phyloP scores from a whole-genome alignment of 2,888 invertebrate genomes.

The Lamellibrachia satsuma region DNA sequence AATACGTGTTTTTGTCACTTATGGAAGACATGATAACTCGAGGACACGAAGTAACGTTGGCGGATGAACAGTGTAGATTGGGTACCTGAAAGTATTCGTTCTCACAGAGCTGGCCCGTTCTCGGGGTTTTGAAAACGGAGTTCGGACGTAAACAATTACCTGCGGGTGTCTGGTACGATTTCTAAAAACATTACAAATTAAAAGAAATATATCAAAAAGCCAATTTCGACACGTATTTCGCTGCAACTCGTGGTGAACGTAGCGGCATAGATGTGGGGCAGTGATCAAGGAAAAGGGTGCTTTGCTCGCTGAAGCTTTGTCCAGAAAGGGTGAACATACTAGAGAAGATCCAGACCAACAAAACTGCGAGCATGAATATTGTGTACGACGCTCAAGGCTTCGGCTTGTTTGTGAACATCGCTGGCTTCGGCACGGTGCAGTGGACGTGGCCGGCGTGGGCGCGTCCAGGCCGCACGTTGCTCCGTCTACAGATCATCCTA shows the following conservation, averaged over 20 bases:
- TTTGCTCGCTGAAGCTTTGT: not conserved
- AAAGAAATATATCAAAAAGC: not conserved
- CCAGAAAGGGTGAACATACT: not conserved
- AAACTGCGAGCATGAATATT: not conserved
- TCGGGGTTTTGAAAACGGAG: no score
- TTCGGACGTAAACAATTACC: no score
- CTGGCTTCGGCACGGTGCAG: not conserved
- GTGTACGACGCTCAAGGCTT: not conserved
- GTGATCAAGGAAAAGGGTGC: not conserved
- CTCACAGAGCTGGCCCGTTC: no score
- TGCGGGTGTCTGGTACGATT: no score
- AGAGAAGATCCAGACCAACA: not conserved
- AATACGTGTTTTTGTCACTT: no score
- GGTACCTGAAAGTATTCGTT: no score
- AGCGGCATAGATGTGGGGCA: not conserved
- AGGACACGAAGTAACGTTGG: no score
- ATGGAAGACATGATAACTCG: no score
- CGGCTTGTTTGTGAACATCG: not conserved
- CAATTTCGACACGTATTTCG: not conserved
- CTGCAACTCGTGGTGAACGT: not conserved
- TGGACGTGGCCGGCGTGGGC: not conserved
- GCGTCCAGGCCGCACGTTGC: not conserved
- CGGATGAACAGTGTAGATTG: no score
- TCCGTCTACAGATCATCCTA: not conserved
- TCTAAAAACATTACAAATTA: no score